These are phyloP conservation scores for Drosophila lacertosa DNA, from an alignment of 1,140 invertebrate species.

Conservation along the genomic window DNA sequence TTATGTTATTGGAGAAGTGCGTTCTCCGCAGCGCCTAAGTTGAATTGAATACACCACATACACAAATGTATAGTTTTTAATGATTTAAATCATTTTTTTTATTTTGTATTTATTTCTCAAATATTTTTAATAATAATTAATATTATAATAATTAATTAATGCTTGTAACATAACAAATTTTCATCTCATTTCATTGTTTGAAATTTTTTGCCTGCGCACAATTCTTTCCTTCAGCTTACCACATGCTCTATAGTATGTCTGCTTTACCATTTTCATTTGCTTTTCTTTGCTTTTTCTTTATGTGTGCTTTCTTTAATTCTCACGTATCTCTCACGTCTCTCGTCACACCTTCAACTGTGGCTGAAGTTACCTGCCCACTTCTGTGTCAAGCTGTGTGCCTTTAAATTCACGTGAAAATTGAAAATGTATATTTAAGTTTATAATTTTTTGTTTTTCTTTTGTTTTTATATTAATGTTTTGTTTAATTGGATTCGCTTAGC, in stretches of 20 bases:
- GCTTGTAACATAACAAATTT: slow-evolving; percentile 83
- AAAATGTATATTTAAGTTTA: slow-evolving; percentile 56
- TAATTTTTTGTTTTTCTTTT: slow-evolving; percentile 40
- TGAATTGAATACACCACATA: slow-evolving; percentile 32
- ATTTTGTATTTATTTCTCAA: slow-evolving; percentile 82
- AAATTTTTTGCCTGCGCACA: slow-evolving; percentile 46
- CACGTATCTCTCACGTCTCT: slow-evolving; percentile 30
- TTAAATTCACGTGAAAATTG: slow-evolving; percentile 63
- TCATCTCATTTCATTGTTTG: slow-evolving; percentile 67
- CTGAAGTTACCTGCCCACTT: slow-evolving; percentile 4
- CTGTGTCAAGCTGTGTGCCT: slow-evolving; percentile 23
- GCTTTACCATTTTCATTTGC: slow-evolving; percentile 29
- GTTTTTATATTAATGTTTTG: slow-evolving; percentile 47
- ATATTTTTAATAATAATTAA: slow-evolving; percentile 83
- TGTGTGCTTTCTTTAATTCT: slow-evolving; percentile 30
- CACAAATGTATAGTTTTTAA: slow-evolving; percentile 52
- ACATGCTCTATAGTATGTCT: slow-evolving; percentile 59
- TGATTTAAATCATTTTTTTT: slow-evolving; percentile 77
- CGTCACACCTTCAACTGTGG: slow-evolving; percentile 3
- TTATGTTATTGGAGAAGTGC: slow-evolving; percentile 12
- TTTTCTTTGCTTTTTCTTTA: slow-evolving; percentile 29
- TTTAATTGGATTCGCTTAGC: slow-evolving; percentile 34
- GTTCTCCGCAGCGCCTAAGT: slow-evolving; percentile 18
- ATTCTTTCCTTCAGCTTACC: slow-evolving; percentile 50
- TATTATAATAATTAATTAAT: slow-evolving; percentile 83